These are phyloP conservation scores for Pelobates fuscus DNA, from an alignment of 2,113 vertebrate species.

Conservation along the genomic window DNA sequence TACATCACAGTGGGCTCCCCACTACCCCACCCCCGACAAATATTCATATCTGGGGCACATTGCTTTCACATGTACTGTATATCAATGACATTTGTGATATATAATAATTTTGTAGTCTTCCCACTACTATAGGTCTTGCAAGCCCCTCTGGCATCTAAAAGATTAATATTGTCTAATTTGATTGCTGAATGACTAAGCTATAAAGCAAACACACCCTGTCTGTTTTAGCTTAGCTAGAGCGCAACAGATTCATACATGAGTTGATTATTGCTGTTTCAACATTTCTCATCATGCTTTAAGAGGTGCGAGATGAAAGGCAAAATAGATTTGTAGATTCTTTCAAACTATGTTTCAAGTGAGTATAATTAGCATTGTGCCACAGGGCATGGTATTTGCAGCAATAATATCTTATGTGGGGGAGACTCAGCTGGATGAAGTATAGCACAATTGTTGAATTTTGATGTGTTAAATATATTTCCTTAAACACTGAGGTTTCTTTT, in stretches of 20 bases:
- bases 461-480: too few species aligned
- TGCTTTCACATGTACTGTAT: too few species aligned
- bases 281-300: slow-evolving; percentile 34
- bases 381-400: slow-evolving; percentile 26
- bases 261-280: slow-evolving; percentile 41
- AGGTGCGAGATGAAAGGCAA: slow-evolving; percentile 42
- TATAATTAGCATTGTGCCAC: slow-evolving; percentile 42
- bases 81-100: background rate
- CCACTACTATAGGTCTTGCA: background rate
- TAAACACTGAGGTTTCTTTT: too few species aligned
- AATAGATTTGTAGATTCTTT: slow-evolving; percentile 38
- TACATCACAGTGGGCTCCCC: too few species aligned
- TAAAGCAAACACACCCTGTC: slow-evolving; percentile 44
- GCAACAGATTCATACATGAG: slow-evolving; percentile 48
- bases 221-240: slow-evolving; percentile 20
- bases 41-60: too few species aligned
- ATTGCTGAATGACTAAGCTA: slow-evolving; percentile 41
- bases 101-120: background rate
- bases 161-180: slow-evolving; percentile 24
- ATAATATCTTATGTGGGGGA: background rate
- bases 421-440: background rate
- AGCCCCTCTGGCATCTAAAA: background rate
- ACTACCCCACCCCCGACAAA: too few species aligned
- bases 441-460: background rate
- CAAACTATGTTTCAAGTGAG: slow-evolving; percentile 19